Evolutionary conservation across 2,888 invertebrate genomes (phyloP).

Genomic region (Timandra comae): DNA sequence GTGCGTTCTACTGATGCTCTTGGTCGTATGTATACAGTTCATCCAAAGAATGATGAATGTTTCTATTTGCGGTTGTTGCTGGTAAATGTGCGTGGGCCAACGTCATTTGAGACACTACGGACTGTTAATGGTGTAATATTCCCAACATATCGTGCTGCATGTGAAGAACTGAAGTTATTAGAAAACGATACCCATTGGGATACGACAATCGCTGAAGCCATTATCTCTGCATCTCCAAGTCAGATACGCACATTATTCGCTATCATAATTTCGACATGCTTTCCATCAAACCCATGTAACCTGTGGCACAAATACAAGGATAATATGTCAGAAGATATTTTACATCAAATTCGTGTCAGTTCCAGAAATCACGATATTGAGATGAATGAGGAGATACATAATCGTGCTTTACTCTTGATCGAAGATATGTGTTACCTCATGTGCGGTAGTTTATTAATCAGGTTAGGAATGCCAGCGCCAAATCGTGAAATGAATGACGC

Average conservation of each 20-base stretch:
- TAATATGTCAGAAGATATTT: slow-evolving; percentile 29
- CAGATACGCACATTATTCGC: slow-evolving; percentile 32
- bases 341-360: slow-evolving; percentile 25
- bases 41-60: slow-evolving; percentile 22
- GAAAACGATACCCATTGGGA: slow-evolving; percentile 27
- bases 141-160: slow-evolving; percentile 25
- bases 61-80: slow-evolving; percentile 17
- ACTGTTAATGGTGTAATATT: slow-evolving; percentile 24
- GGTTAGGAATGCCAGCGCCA: slow-evolving; percentile 24
- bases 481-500: slow-evolving; percentile 27
- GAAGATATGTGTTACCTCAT: slow-evolving; percentile 36
- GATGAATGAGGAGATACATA: slow-evolving; percentile 24
- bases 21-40: slow-evolving; percentile 19
- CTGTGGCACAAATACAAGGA: slow-evolving; percentile 32
- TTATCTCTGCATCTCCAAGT: slow-evolving; percentile 23
- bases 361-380: slow-evolving; percentile 23
- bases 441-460: slow-evolving; percentile 24
- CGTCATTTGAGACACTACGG: slow-evolving; percentile 19
- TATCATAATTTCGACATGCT: slow-evolving; percentile 28
- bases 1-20: slow-evolving; percentile 19
- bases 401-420: slow-evolving; percentile 27
- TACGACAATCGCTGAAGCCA: slow-evolving; percentile 24
- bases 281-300: slow-evolving; percentile 20
- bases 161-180: slow-evolving; percentile 24
- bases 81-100: slow-evolving; percentile 23